These are phyloP conservation scores for Cyclopterus lumpus DNA, from an alignment of 2,797 vertebrate species.

Conservation along the genomic window DNA sequence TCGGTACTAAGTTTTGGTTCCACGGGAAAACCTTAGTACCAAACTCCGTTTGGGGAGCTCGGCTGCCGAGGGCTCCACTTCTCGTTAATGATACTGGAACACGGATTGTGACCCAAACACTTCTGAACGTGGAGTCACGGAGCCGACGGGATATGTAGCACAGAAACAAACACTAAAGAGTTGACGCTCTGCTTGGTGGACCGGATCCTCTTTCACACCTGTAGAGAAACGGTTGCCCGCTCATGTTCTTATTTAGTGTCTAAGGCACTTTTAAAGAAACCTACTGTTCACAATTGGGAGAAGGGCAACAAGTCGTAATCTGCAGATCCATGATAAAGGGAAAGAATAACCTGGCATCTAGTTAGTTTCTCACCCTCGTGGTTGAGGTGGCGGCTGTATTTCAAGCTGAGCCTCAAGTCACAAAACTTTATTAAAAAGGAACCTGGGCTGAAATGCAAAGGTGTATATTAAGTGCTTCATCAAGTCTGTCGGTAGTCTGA, in stretches of 20 bases:
- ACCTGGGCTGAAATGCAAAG: not conserved
- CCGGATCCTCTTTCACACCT: constrained; percentile 57
- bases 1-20: constrained; percentile 8
- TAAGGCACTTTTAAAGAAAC: constrained; percentile 96
- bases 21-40: not conserved
- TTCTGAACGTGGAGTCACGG: constrained; percentile 82
- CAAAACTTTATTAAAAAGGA: constrained; percentile 10
- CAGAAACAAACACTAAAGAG: constrained; percentile 79
- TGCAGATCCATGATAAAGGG: constrained; percentile 21
- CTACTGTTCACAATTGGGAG: constrained; percentile 72
- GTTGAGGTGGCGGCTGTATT: not conserved
- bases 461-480: constrained; percentile 33
- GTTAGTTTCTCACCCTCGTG: constrained; percentile 19
- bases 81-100: constrained; percentile 77
- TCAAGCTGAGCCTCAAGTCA: constrained; percentile 5
- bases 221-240: constrained; percentile 51
- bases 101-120: constrained; percentile 84
- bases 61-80: constrained; percentile 79
- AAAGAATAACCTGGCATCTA: constrained; percentile 5
- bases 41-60: constrained; percentile 39
- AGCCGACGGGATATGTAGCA: constrained; percentile 84
- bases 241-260: constrained; percentile 94
- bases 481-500: not conserved
- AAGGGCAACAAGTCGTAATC: constrained; percentile 23
- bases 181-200: constrained; percentile 43